These are phyloP conservation scores for Pollachius pollachius DNA, from an alignment of 2,113 vertebrate species.

Conservation along the genomic window DNA sequence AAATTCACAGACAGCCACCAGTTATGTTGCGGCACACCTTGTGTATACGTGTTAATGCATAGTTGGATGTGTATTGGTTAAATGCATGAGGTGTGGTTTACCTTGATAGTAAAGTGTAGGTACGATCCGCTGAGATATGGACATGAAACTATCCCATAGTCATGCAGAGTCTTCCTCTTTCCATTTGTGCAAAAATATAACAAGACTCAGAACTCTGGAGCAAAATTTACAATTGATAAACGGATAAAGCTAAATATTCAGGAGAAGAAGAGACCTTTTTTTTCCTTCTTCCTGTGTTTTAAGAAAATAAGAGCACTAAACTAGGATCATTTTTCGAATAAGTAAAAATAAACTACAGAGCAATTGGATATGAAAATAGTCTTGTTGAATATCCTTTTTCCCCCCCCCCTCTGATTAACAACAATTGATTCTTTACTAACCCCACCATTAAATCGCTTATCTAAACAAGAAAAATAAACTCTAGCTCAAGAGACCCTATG, in stretches of 20 bases:
- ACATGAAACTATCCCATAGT: conserved; percentile 60
- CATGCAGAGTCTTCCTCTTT: conserved; percentile 67
- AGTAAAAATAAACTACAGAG: conserved; percentile 92
- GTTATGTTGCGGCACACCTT: too few relatives aligned
- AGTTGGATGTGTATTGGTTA: conserved; percentile 12
- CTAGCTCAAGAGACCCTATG: conserved; percentile 67
- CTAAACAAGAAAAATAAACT: conserved; percentile 44
- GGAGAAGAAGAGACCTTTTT: conserved; percentile 55
- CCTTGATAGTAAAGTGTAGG: conserved; percentile 54
- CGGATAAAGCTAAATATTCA: conserved; percentile 78
- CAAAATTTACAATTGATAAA: conserved; percentile 76
- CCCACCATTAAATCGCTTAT: too few relatives aligned
- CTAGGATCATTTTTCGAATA: conserved; percentile 81
- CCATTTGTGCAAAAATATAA: conserved; percentile 82
- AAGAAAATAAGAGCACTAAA: conserved; percentile 89
- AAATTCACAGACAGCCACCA: too few relatives aligned
- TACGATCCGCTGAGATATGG: conserved; percentile 49
- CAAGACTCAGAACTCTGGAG: conserved; percentile 77
- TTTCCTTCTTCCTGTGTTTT: conserved; percentile 37
- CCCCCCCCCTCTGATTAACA: conserved; percentile 58
- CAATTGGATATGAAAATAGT: conserved; percentile 97
- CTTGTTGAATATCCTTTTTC: conserved; percentile 71
- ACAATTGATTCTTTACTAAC: too few relatives aligned
- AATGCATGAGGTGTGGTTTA: conserved; percentile 13
- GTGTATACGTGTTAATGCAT: too few relatives aligned